These are phyloP conservation scores for Zalophus californianus DNA, from an alignment of 2,797 vertebrate species.

Conservation along the genomic window DNA sequence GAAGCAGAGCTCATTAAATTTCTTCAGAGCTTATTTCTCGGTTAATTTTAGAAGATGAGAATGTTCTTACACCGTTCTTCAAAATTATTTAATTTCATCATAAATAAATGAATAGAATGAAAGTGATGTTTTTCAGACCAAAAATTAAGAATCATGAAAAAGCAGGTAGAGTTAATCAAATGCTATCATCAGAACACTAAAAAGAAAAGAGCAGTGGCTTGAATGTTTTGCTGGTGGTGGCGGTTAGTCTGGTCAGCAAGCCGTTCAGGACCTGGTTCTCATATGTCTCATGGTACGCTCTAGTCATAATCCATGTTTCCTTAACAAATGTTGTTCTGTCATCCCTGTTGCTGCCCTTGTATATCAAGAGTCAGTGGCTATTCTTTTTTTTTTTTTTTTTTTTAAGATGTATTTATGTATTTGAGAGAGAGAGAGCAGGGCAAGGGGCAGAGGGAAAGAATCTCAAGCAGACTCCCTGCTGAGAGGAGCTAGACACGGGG, in stretches of 20 bases:
- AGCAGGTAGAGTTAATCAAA: background rate
- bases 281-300: background rate
- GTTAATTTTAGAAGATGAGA: constrained; percentile 44
- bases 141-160: constrained; percentile 28
- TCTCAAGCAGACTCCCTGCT: background rate
- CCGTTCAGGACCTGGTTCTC: background rate
- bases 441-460: background rate
- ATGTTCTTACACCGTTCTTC: background rate
- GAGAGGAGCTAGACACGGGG: background rate
- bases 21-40: background rate
- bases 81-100: constrained; percentile 17
- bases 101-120: constrained; percentile 8
- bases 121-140: background rate
- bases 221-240: background rate
- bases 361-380: background rate
- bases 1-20: background rate
- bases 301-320: background rate
- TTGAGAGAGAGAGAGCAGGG: too few species aligned
- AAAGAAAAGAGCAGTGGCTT: background rate
- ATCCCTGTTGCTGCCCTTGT: background rate
- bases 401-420: too few species aligned
- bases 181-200: background rate
- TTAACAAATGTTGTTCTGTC: background rate
- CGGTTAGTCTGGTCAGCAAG: background rate
- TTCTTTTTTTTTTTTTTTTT: background rate